Conservation (phyloP, 2,113 vertebrate species). For the Hiodon tergisus region DNA sequence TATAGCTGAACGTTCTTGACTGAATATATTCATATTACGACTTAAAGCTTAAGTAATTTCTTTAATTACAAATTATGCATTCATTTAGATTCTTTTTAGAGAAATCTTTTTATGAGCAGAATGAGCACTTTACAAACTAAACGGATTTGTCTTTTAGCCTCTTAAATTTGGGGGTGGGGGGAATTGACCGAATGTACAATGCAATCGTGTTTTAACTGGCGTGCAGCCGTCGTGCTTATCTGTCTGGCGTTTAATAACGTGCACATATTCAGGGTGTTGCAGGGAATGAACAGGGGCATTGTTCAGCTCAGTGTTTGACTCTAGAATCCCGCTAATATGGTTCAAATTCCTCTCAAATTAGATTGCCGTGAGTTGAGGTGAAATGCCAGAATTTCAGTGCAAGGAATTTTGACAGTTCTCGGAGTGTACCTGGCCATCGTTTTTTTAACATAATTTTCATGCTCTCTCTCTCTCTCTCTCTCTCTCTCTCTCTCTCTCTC, state of each 20-base stretch:
- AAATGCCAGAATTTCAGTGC: no score
- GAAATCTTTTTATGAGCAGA: constrained; percentile 1
- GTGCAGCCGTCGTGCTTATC: background rate
- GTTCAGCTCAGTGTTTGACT: no score
- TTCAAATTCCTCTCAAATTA: no score
- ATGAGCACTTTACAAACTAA: background rate
- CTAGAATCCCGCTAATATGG: no score
- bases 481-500: background rate
- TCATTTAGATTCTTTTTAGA: background rate
- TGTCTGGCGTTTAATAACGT: no score
- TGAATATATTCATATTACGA: background rate
- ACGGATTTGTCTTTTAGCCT: background rate
- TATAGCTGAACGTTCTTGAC: background rate
- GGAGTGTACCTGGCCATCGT: no score
- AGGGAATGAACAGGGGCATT: no score
- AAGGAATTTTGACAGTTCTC: no score
- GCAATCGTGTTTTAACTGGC: background rate
- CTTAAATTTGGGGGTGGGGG: no score
- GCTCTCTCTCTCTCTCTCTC: background rate
- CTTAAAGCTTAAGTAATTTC: constrained; percentile 11
- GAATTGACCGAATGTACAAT: background rate
- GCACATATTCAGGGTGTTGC: no score
- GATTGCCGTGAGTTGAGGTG: no score
- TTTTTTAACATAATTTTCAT: background rate
- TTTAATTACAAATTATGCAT: constrained; percentile 11